A percentile compares a stretch with the other conserved stretches of the same genome.
These are phyloP conservation scores for Myotis pilosus DNA, from an alignment of 2,797 vertebrate genomes.

Conservation along the genomic window DNA sequence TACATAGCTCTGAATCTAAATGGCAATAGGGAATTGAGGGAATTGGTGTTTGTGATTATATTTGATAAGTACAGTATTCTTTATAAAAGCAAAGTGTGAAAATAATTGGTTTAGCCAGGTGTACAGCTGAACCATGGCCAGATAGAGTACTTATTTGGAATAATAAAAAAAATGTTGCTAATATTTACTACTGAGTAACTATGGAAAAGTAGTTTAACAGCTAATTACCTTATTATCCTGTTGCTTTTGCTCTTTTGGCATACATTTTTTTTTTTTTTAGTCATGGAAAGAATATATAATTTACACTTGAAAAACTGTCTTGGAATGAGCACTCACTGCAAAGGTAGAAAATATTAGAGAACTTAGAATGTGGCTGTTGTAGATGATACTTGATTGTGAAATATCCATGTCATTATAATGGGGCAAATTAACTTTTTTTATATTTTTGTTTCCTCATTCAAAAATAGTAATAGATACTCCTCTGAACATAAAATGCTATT, in stretches of 20 bases:
- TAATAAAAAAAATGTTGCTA: not conserved
- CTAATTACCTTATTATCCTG: slow-evolving; percentile 4
- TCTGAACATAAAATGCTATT: not conserved
- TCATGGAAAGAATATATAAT: not conserved
- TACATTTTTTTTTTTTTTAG: not conserved
- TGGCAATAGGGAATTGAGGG: not conserved
- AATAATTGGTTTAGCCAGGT: slow-evolving; percentile 17
- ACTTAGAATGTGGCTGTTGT: slow-evolving; percentile 41
- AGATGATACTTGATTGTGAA: slow-evolving; percentile 7
- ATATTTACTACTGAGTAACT: slow-evolving; percentile 34
- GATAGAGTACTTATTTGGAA: slow-evolving; percentile 11
- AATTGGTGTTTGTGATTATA: slow-evolving; percentile 20
- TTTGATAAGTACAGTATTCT: not conserved
- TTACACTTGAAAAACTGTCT: slow-evolving; percentile 27
- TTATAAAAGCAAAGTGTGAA: not conserved
- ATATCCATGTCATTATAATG: not conserved
- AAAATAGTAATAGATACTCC: not conserved
- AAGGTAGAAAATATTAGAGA: slow-evolving; percentile 5
- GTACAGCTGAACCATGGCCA: not conserved
- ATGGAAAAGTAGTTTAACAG: not conserved
- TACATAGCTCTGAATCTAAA: slow-evolving; percentile 9
- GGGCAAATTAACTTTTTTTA: slow-evolving; percentile 15
- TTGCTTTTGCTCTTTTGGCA: slow-evolving; percentile 40
- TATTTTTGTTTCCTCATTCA: slow-evolving; percentile 6
- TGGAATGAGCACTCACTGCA: not conserved